Evolutionary conservation across 1,140 invertebrate genomes (phyloP), one percentile per base, ranked within the genome.

Genomic region (Drosophila mayri): DNA sequence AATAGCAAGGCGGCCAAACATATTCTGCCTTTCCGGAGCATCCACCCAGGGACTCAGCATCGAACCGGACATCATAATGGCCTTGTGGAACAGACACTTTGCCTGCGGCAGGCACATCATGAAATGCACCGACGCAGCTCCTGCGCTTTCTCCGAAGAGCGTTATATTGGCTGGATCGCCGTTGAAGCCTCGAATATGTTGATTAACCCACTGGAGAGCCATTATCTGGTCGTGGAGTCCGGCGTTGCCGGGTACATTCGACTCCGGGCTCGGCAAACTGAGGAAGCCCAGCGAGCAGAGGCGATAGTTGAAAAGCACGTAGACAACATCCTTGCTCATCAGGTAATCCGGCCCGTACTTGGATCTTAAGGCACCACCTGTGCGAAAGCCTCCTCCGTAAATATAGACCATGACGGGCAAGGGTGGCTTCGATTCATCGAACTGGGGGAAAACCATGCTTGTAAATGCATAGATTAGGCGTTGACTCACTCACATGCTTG

Each of bases 271-370:
- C 3, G 92, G 85, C 4, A 95, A 60, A 63, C 94, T 94, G 0
- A 96, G 82, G 77, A 95, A 96, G 55, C 95, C 96, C n/a, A 95
- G 91, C 8, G 93, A 90, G 40, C 95, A 95, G 3, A 96, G 87
- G 43, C 96, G 94, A 91, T 97, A 97, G 82, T 96, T 96, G 2
- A 96, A 93, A 0, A 95, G 94, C 0, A 97, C 95, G 0, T 96
- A 75, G 2, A 97, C 93, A 0, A 96, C 91, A 32, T 94, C 94
- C 81, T 96, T 93, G 18, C 93, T 91, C 22, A 95, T 85, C 7
- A 96, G 92, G 54, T 95, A 94, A 73, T 95, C 95, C 8, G 95
- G 94, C 3, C 95, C 95, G 68, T 95, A 95, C 1, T 92, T 72
- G 8, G 58, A 10, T 7, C 62, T 70, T 1, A 70, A 37, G 3